Base-by-base conservation (phyloP, 2,113 vertebrate species). In the Engystomops pustulosus region DNA sequence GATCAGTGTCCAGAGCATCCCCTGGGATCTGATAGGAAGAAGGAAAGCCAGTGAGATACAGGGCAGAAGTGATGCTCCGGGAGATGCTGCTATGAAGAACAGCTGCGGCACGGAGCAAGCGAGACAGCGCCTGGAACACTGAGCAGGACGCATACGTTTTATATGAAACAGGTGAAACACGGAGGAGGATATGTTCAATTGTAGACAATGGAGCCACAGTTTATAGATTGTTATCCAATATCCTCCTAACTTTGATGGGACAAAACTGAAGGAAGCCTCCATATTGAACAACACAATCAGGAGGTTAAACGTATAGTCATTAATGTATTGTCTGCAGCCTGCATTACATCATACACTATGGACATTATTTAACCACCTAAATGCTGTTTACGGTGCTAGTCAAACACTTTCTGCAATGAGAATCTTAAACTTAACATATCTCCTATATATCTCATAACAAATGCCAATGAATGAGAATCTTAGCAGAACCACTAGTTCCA, bases 81-180 rank as follows among this genome's bases (percentile, higher is more conserved):
- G 72, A 36, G 47, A 53, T n/a, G 25, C 44, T 27, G 23, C 47
- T 76, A 55, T 55, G 18, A 53, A 12, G 30, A 32, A 20, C 72
- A 75, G 45, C 72, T 76, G 72, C 14, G 47, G 72, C 8, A 53
- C 30, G 23, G 47, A 25, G 11, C 11, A n/a, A 11, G 45, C 12
- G 71, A 18, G 70, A 47, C 38, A 7, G 8, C 9, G 71, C 25
- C 17, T n/a, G 49, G 20, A 20, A 25, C 45, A 51, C 18, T 30
- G 17, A 53, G 32, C 47, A 76, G 49, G 27, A 53, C 11, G 6
- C 47, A 34, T 18, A 53, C 47, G 14, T 75, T 30, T 75, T 76
- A 76, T 76, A 55, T 36, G 47, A 76, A 53, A 76, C 72, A 76
- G 72, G 72, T 76, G 72, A 76, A 55, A 76, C 18, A 53, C 2